Percentiles rank a stretch among this genome's conserved stretches.
Conservation (phyloP, 2,888 invertebrate species). For the Chaitophorus viminalis region DNA sequence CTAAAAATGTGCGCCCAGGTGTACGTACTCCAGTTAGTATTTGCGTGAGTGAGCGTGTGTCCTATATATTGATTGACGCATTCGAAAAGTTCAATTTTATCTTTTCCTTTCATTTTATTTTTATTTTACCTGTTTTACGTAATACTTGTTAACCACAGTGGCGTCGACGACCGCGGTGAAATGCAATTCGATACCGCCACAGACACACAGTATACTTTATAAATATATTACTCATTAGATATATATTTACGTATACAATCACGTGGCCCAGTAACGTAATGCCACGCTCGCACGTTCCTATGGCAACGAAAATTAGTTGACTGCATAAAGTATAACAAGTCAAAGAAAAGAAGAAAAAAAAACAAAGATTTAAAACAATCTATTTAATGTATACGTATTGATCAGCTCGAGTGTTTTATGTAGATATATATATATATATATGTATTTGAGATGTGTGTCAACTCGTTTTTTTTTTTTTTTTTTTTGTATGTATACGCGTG, state of each 20-base stretch:
- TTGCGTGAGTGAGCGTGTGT: background rate
- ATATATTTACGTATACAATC: too few species aligned
- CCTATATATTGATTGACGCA: background rate
- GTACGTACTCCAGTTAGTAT: background rate
- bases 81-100: background rate
- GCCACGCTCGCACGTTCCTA: background rate
- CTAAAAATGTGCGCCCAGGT: too few species aligned
- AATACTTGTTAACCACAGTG: background rate
- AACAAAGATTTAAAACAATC: background rate
- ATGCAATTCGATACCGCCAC: background rate
- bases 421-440: background rate
- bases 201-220: background rate
- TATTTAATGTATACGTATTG: background rate
- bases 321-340: background rate
- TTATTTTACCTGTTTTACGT: background rate
- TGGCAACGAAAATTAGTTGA: background rate
- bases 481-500: background rate
- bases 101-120: background rate
- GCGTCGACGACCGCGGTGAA: background rate
- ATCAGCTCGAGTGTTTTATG: background rate
- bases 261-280: background rate
- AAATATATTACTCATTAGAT: too few species aligned
- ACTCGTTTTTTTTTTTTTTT: background rate
- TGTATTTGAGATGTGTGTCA: background rate
- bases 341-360: background rate